phyloP scores from a whole-genome alignment of 2,888 invertebrate genomes.

The Lomographa bimaculata region DNA sequence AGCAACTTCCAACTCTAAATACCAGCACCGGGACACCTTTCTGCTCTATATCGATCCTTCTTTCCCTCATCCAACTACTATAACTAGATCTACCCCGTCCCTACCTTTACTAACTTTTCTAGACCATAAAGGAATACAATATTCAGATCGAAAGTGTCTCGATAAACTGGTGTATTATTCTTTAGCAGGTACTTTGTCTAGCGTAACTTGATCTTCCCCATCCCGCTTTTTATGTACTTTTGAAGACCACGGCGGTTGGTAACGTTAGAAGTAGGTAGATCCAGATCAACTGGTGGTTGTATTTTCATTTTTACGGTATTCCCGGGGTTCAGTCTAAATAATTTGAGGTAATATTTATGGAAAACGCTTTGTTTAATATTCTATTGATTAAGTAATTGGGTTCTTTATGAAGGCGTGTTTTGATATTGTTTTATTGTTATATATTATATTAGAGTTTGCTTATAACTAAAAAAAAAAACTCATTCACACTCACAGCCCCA shows the following conservation, averaged over 20 bases:
- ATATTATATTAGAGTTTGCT: too few relatives aligned
- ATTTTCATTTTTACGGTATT: conserved; percentile 21
- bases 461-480: too few relatives aligned
- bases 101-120: conserved; percentile 13
- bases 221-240: conserved; percentile 7
- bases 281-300: conserved; percentile 14
- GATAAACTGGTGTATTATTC: conserved; percentile 12
- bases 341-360: conserved; percentile 31
- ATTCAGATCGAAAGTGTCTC: conserved; percentile 8
- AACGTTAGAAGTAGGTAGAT: conserved; percentile 14
- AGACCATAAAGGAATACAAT: conserved; percentile 9
- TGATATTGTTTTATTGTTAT: too few relatives aligned
- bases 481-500: too few relatives aligned
- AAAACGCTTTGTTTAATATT: conserved; percentile 19
- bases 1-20: conserved; percentile 8
- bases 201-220: conserved; percentile 11
- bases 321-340: conserved; percentile 35
- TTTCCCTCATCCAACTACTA: conserved; percentile 14
- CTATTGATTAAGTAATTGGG: conserved; percentile 8
- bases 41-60: conserved; percentile 26
- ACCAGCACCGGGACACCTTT: conserved; percentile 15
- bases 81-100: conserved; percentile 21
- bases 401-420: conserved; percentile 5
- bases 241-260: conserved; percentile 3
- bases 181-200: conserved; percentile 9